A percentile compares a stretch with the other conserved stretches of the same genome.
Conservation (phyloP, 2,113 vertebrate species). For the Thunnus thynnus region DNA sequence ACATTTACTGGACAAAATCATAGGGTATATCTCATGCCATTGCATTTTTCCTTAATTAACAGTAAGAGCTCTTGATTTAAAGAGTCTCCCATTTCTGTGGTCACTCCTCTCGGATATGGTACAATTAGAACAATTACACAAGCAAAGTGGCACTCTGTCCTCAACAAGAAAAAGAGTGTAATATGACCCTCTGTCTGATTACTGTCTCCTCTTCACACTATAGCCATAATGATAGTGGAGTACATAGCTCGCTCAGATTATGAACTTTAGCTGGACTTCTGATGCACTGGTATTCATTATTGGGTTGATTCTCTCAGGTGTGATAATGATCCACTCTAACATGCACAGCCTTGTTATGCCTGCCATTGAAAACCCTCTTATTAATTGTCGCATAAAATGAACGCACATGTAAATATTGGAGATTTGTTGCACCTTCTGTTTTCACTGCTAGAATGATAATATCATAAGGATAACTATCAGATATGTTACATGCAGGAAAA, state of each 20-base stretch:
- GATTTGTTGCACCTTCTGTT: neutral
- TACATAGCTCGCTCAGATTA: slow-evolving; percentile 29
- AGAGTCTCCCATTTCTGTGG: slow-evolving; percentile 59
- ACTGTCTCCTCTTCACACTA: slow-evolving; percentile 44
- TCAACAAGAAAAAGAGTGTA: slow-evolving; percentile 40
- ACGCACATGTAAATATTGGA: neutral
- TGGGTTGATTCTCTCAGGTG: slow-evolving; percentile 32
- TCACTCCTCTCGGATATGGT: slow-evolving; percentile 64
- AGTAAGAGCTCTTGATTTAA: slow-evolving; percentile 73
- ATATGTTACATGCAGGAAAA: too few relatives aligned
- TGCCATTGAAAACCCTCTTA: slow-evolving; percentile 8
- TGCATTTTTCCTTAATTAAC: slow-evolving; percentile 68
- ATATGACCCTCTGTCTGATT: slow-evolving; percentile 57
- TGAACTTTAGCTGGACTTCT: slow-evolving; percentile 42
- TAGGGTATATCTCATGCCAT: slow-evolving; percentile 13
- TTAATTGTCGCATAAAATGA: slow-evolving; percentile 27
- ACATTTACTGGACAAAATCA: slow-evolving; percentile 32
- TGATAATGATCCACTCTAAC: slow-evolving; percentile 47
- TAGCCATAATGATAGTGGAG: slow-evolving; percentile 40
- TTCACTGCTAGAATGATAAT: neutral
- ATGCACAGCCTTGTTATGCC: neutral
- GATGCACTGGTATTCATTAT: slow-evolving; percentile 39
- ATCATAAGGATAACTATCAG: neutral
- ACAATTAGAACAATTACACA: slow-evolving; percentile 77
- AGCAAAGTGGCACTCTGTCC: slow-evolving; percentile 60